Base-by-base conservation (phyloP, 2,888 invertebrate genomes). In the Leptopilina myrica region DNA sequence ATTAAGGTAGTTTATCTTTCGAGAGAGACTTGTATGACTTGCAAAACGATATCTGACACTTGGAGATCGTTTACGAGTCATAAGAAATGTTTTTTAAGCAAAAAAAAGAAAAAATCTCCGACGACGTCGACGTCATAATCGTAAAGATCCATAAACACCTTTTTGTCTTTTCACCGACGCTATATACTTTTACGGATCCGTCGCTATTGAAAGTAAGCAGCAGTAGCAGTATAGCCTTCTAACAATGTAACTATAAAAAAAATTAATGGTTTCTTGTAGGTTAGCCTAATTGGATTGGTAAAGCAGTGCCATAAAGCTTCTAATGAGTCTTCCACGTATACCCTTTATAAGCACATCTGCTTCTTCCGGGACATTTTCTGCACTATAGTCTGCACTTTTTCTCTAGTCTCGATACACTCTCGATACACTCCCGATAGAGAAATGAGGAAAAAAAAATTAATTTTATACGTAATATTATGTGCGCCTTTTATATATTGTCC, bases 61-160 rank as follows among this genome's bases (percentile, higher is more conserved):
- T 77, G 78, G 59, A 56, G 80, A 69, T 66, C 77, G 78, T 82
- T 80, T 79, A 80, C 53, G 82, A 82, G 65, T 73, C 77, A 76
- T 80, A 80, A 80, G 77, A 66, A 78, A 73, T 76, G 78, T 59
- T 69, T 80, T 80, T 49, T 43, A 8, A 8, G 7, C 8, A 8
- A 8, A 43, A 49, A 49, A 11, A 49, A 76, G 80, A 78, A 69
- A 80, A 75, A 77, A 78, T 62, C 64, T 77, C 64, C 64, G 65
- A 56, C 46, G 59, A 53, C 73, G 59, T 43, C 73, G 67, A 73
- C 66, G 62, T 82, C 77, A 82, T 83, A 84, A 85, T 85, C 84
- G 82, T 79, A 66, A 79, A 81, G 81, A 85, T 84, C 82, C 83
- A 83, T 81, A 84, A 85, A 84, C 78, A 82, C 80, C 79, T 81